A percentile compares a stretch with the other conserved stretches of the same genome.
phyloP scores from a whole-genome alignment of 2,113 vertebrate genomes.

The Cyprinodon variegatus region DNA sequence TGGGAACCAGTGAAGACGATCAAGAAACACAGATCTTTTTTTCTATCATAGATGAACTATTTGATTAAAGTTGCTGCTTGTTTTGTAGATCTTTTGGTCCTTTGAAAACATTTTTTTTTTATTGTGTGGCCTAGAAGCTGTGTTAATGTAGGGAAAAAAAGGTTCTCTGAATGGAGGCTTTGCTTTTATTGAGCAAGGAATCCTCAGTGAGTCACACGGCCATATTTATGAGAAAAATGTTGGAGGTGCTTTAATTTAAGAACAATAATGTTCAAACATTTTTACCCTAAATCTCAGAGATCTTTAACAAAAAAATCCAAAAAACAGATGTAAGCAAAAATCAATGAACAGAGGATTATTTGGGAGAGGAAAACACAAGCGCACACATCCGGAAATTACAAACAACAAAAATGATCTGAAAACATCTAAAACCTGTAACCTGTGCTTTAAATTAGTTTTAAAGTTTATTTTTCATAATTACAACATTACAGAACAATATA shows the following conservation, averaged over 20 bases:
- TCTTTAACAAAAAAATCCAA: background rate
- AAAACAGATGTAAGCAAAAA: background rate
- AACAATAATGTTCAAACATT: background rate
- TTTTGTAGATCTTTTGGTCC: constrained; percentile 7
- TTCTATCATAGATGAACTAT: background rate
- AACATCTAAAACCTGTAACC: background rate
- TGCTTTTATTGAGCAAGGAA: background rate
- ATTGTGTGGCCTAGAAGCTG: background rate
- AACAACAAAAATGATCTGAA: background rate
- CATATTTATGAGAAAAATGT: background rate
- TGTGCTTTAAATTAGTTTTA: background rate
- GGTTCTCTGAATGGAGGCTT: background rate
- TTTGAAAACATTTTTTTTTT: background rate
- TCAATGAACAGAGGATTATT: too few relatives aligned
- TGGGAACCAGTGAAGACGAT: background rate
- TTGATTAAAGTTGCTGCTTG: constrained; percentile 33
- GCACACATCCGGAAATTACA: too few relatives aligned
- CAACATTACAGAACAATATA: too few relatives aligned
- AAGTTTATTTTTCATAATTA: background rate
- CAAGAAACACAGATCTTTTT: background rate
- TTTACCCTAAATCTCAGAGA: background rate
- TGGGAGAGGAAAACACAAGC: too few relatives aligned
- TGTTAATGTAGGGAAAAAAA: background rate
- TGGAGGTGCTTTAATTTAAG: background rate
- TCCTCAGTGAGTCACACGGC: background rate